Evolutionary conservation across 2,113 vertebrate genomes (phyloP), one percentile per base, ranked within the genome.

Genomic region (Malurus elegans): DNA sequence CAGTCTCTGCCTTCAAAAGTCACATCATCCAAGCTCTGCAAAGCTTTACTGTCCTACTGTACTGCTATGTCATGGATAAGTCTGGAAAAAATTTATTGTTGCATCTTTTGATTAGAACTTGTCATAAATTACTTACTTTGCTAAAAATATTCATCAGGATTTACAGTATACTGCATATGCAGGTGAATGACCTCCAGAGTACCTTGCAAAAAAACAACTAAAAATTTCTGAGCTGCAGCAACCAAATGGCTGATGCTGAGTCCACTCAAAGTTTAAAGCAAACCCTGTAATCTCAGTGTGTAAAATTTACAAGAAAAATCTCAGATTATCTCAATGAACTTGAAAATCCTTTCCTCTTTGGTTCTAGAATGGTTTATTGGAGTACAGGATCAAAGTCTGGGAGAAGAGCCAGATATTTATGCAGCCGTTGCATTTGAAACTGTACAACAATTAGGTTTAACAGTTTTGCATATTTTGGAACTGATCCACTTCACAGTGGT

Each of bases 401-500:
- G 81, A 93, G 60, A 81, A 75, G 31, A 86, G 89, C 89, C 93
- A 97, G 57, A 56, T 32, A 92, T 90, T 95, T 96, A 81, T 95
- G 94, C 90, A 94, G 64, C 31, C 40, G 0, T 53, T 93, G 72
- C 82, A 56, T 95, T 67, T 86, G 72, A 92, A 96, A 86, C 72
- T 64, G 28, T 74, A 92, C 48, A 84, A 78, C 56, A 80, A 90
- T 66, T 73, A 92, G 18, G 58, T 78, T 73, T 90, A 83, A 83
- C 84, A 80, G 56, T 89, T 83, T 74, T 64, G 72, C 0, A 0
- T 54, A 15, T 62, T 96, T 91, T 93, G 92, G 92, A 96, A 90
- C 54, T 93, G 23, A 0, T 88, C 90, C 75, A 56, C 40, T 74
- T 92, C 36, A 40, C 72, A 88, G 24, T 51, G 56, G 31, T 50